These are phyloP conservation scores for Drosophila borborema DNA, from an alignment of 2,888 invertebrate genomes.

Conservation along the genomic window DNA sequence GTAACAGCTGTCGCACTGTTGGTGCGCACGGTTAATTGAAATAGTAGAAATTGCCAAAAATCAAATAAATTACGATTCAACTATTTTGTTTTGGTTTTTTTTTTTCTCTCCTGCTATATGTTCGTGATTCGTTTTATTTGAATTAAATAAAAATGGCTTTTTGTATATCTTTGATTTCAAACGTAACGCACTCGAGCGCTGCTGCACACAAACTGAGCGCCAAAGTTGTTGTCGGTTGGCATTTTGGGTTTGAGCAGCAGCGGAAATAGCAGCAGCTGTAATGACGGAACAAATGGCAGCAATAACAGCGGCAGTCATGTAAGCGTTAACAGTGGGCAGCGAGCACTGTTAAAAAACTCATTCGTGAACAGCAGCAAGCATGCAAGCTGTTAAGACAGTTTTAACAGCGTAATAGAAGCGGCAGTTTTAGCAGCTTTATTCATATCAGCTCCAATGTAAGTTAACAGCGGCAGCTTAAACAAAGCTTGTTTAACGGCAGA, in stretches of 20 bases:
- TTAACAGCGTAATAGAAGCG: neutral
- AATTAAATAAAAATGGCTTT: neutral
- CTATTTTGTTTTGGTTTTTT: slow-evolving; percentile 24
- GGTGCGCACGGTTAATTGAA: slow-evolving; percentile 42
- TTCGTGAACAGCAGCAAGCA: neutral
- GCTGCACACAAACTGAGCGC: slow-evolving; percentile 63
- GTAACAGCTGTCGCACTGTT: slow-evolving; percentile 60
- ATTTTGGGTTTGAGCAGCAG: slow-evolving; percentile 55
- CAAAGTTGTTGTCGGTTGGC: slow-evolving; percentile 47
- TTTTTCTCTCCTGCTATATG: neutral
- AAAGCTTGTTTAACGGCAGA: neutral
- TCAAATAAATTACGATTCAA: slow-evolving; percentile 45
- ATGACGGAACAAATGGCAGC: slow-evolving; percentile 8
- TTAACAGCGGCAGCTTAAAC: neutral
- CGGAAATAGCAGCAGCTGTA: slow-evolving; percentile 13
- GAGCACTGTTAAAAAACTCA: too few relatives aligned
- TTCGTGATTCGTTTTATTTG: slow-evolving; percentile 4
- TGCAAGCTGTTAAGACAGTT: neutral
- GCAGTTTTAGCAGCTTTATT: neutral
- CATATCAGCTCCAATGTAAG: neutral
- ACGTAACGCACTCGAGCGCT: slow-evolving; percentile 60
- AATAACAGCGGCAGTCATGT: neutral
- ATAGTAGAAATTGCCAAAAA: slow-evolving; percentile 44
- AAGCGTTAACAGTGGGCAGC: neutral
- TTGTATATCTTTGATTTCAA: slow-evolving; percentile 21